A percentile compares a stretch with the other conserved stretches of the same genome.
These are phyloP conservation scores for Platichthys flesus DNA, from an alignment of 2,113 vertebrate species.

Conservation along the genomic window DNA sequence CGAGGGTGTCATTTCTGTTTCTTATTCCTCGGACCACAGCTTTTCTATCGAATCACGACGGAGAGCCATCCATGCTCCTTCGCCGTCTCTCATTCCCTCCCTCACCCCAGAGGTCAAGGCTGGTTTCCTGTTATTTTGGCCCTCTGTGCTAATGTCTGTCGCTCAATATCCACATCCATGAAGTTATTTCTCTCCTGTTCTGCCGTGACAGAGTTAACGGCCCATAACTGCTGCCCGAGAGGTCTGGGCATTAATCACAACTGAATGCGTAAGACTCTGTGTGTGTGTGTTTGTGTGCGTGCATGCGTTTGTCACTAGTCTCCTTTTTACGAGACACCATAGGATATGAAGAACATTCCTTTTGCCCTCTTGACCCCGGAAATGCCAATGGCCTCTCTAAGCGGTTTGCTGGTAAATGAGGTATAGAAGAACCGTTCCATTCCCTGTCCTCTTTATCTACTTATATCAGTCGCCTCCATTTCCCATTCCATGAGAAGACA, in stretches of 20 bases:
- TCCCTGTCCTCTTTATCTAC: constrained; percentile 59
- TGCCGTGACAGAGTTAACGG: constrained; percentile 72
- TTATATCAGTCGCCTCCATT: constrained; percentile 68
- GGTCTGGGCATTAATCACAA: constrained; percentile 71
- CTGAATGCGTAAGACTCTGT: constrained; percentile 28
- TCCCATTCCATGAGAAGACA: constrained; percentile 77
- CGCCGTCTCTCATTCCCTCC: constrained; percentile 29
- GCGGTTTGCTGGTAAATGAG: constrained; percentile 83
- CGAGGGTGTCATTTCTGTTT: constrained; percentile 10
- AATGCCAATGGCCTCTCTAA: constrained; percentile 82
- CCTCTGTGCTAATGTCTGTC: constrained; percentile 64
- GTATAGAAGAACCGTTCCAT: constrained; percentile 75
- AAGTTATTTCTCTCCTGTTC: constrained; percentile 71
- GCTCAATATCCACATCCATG: constrained; percentile 71
- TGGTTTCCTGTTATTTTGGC: constrained; percentile 77
- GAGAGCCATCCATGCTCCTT: constrained; percentile 30
- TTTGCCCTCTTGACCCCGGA: constrained; percentile 80
- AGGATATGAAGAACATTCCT: constrained; percentile 70
- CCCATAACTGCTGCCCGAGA: constrained; percentile 67
- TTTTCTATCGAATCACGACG: constrained; percentile 46
- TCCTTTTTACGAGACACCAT: constrained; percentile 65
- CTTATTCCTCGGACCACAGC: constrained; percentile 8
- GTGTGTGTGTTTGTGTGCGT: constrained; percentile 1
- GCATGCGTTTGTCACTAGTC: constrained; percentile 43
- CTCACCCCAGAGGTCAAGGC: constrained; percentile 67